phyloP scores from a whole-genome alignment of 2,888 invertebrate species.

The Lasius fuliginosus region DNA sequence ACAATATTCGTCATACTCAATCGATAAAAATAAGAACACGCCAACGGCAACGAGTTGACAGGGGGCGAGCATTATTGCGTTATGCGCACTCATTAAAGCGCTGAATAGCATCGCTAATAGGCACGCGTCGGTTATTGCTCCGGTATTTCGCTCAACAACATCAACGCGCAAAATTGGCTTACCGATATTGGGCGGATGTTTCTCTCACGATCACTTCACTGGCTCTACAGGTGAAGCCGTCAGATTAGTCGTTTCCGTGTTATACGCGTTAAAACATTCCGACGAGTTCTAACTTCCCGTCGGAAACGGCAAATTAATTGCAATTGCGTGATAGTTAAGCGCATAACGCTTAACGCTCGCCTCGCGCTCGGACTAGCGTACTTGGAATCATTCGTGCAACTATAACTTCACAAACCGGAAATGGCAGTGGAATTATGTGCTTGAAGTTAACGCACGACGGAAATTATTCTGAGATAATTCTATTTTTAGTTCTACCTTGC shows the following conservation, averaged over 20 bases:
- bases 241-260: constrained; percentile 27
- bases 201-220: constrained; percentile 4
- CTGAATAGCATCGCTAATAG: constrained; percentile 33
- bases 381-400: constrained; percentile 30
- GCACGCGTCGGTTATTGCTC: constrained; percentile 7
- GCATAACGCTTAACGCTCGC: background rate
- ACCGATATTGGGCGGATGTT: background rate
- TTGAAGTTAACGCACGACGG: constrained; percentile 6
- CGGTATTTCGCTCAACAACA: constrained; percentile 42
- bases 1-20: background rate
- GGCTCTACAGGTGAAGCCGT: constrained; percentile 41
- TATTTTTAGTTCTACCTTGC: background rate
- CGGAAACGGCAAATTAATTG: constrained; percentile 32
- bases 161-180: constrained; percentile 33
- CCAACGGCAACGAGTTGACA: background rate
- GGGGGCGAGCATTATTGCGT: constrained; percentile 7
- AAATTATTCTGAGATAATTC: constrained; percentile 30
- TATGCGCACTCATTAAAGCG: constrained; percentile 33
- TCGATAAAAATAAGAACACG: constrained; percentile 32
- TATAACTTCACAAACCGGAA: constrained; percentile 28
- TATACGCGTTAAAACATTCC: constrained; percentile 31
- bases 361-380: background rate
- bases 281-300: constrained; percentile 40
- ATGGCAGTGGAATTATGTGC: constrained; percentile 25
- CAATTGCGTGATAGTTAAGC: constrained; percentile 45